Evolutionary conservation across 2,888 invertebrate genomes (phyloP).

Genomic region (Erebia epiphron): DNA sequence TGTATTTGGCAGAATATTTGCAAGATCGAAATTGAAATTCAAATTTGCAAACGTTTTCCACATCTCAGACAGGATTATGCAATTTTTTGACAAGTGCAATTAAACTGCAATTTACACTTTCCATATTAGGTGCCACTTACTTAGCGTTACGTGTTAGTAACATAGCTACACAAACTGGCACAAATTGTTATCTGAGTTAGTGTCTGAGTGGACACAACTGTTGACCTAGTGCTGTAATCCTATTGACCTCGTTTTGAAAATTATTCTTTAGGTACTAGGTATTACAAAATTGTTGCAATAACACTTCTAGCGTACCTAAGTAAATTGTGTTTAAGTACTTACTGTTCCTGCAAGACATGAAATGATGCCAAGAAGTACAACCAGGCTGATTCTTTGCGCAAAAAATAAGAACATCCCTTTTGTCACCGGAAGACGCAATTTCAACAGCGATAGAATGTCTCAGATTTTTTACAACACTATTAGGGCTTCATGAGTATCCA

Average conservation of each 20-base stretch:
- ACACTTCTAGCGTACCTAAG: neutral
- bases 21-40: neutral
- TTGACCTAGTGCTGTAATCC: slow-evolving; percentile 4
- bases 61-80: neutral
- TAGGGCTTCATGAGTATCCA: too few relatives aligned
- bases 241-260: slow-evolving; percentile 4
- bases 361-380: too few relatives aligned
- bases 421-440: too few relatives aligned
- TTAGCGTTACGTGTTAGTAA: neutral
- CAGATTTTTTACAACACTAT: too few relatives aligned
- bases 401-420: too few relatives aligned
- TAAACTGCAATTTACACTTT: neutral
- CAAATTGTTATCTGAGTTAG: neutral
- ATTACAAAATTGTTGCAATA: neutral
- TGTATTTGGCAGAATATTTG: too few relatives aligned
- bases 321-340: too few relatives aligned
- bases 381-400: too few relatives aligned
- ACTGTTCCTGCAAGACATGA: too few relatives aligned
- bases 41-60: too few relatives aligned
- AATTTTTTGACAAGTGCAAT: neutral
- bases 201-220: neutral
- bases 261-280: neutral
- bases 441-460: too few relatives aligned
- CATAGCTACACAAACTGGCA: neutral
- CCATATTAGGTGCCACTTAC: neutral